These are phyloP conservation scores for Atherix ibis DNA, from an alignment of 2,888 invertebrate species.

Conservation along the genomic window DNA sequence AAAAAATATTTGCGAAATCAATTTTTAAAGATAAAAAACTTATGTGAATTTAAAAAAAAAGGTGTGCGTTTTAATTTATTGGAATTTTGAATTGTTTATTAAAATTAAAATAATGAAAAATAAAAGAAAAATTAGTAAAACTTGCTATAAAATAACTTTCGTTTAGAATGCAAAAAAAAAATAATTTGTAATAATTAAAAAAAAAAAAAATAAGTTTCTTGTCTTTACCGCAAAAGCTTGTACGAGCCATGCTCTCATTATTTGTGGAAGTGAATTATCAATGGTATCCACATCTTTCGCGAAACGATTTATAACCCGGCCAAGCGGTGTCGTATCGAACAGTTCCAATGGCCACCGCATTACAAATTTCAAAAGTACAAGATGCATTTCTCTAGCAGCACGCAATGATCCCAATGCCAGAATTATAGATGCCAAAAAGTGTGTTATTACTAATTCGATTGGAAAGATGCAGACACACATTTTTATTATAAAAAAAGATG, in stretches of 20 bases:
- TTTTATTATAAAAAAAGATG: conserved; percentile 8
- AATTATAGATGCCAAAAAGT: conserved; percentile 27
- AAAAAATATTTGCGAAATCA: too few species aligned
- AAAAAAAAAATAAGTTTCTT: too few species aligned
- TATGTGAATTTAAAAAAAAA: too few species aligned
- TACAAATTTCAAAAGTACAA: conserved; percentile 41
- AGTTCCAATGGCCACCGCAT: conserved; percentile 54
- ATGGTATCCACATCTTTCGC: conserved; percentile 43
- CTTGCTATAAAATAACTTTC: neutral
- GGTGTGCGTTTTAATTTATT: too few species aligned
- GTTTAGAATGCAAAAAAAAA: conserved; percentile 6
- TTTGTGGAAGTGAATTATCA: conserved; percentile 37
- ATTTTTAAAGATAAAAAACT: too few species aligned
- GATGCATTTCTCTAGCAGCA: conserved; percentile 47
- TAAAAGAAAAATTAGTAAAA: too few species aligned
- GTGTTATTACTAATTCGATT: conserved; percentile 22
- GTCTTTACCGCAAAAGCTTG: conserved; percentile 35
- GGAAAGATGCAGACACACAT: conserved; percentile 3
- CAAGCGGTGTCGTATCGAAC: conserved; percentile 64
- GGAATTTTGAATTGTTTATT: too few species aligned
- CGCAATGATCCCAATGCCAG: conserved; percentile 32
- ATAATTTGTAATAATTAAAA: conserved; percentile 2
- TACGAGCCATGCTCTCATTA: conserved; percentile 27
- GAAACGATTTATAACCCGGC: conserved; percentile 55
- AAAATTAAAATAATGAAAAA: too few species aligned